Base-by-base conservation (phyloP, 2,888 invertebrate genomes). In the Fabriciana adippe region DNA sequence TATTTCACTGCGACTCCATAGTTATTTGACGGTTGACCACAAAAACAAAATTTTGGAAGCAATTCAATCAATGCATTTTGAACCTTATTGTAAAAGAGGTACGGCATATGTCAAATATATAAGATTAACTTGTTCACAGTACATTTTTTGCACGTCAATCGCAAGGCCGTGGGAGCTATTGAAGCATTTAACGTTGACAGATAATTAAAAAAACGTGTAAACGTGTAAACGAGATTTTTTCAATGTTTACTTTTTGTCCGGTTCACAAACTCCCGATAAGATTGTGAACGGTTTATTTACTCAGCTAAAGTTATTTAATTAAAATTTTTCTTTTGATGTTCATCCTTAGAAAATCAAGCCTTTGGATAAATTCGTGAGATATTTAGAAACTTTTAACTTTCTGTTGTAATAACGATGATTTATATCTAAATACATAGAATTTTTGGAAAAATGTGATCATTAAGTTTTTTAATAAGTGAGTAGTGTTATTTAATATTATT, bases 1-100 rank as follows among this genome's bases (percentile, higher is more conserved):
- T 76, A 76, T 79, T 76, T 60, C 72, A 64, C 74, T 76, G 77
- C 74, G 78, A 80, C 63, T 59, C 63, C 67, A 59, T 67, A 70
- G 66, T 65, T 68, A 69, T 73, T 70, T 66, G 64, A 67, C 66
- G 67, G 57, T 63, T 63, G 50, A 66, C 60, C 50, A 50, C 35
- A 48, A 18, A 60, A 50, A 48, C 18, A 54, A 54, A 51, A 65
- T 16, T 31, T 31, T 14, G 13, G 3, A 41, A 13, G 13, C n/a
- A 31, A 15, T 6, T 51, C 35, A n/a, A 13, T 26, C 8, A 4
- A 14, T 26, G 11, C 3, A 35, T 57, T 48, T 57, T 48, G 4
- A 48, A 66, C 71, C 31, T 67, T 67, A 71, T 47, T 0, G 0
- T 2, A 2, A 41, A 13, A 0, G 0, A 0, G 0, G 8, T 64